Conservation (phyloP, 2,888 invertebrate species). For the Lepidocyrtoides sp. region DNA sequence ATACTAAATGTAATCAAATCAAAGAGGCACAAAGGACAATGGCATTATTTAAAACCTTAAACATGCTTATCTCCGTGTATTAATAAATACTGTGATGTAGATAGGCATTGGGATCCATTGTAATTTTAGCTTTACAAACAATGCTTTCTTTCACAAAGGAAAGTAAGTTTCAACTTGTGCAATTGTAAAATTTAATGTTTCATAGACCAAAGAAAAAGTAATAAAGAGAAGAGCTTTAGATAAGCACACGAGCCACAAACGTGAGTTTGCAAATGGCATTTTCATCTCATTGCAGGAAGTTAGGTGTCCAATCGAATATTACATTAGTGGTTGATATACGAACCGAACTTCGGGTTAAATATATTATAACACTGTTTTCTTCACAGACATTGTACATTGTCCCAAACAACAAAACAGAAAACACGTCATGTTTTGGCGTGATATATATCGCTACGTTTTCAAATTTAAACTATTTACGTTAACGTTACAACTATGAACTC, state of each 20-base stretch:
- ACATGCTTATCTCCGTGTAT: not conserved
- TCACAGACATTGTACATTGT: too few relatives aligned
- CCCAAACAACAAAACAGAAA: not conserved
- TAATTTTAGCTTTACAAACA: not conserved
- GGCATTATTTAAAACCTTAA: not conserved
- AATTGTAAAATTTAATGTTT: constrained; percentile 7
- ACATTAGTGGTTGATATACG: not conserved
- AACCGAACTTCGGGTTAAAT: too few relatives aligned
- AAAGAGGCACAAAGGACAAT: constrained; percentile 19
- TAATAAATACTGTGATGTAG: not conserved
- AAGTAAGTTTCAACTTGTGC: not conserved
- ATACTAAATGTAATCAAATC: constrained; percentile 9
- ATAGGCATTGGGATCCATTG: too few relatives aligned
- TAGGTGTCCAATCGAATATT: too few relatives aligned
- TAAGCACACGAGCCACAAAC: not conserved
- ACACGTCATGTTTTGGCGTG: constrained; percentile 39
- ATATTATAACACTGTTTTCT: too few relatives aligned
- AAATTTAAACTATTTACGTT: constrained; percentile 59
- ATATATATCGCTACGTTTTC: constrained; percentile 30
- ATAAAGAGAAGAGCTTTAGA: too few relatives aligned
- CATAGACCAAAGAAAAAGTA: not conserved
- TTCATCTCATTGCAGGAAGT: not conserved
- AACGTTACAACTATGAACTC: not conserved
- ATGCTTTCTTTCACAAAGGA: not conserved
- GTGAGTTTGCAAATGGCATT: not conserved